Percentiles rank a stretch among this genome's conserved stretches.
These are phyloP conservation scores for Drosophila helvetica DNA, from an alignment of 2,888 invertebrate species.

Conservation along the genomic window DNA sequence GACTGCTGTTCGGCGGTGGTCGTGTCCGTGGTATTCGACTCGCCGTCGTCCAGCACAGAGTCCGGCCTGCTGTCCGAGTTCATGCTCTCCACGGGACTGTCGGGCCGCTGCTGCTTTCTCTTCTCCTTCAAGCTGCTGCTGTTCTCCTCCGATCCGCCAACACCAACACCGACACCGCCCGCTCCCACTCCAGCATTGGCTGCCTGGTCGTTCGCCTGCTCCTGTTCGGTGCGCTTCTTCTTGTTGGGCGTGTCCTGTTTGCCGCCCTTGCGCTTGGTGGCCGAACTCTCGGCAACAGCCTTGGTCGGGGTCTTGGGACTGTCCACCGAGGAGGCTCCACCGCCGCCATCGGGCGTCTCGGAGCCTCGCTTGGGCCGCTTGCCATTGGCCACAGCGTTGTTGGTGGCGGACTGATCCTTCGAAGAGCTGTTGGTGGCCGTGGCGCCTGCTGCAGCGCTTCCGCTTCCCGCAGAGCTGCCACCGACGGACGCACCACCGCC, in stretches of 20 bases:
- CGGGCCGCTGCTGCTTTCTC: conserved; percentile 84
- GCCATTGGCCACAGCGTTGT: conserved; percentile 82
- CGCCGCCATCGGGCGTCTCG: conserved; percentile 85
- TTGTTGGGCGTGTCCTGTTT: conserved; percentile 86
- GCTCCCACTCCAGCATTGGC: conserved; percentile 1
- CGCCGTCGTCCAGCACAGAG: conserved; percentile 89
- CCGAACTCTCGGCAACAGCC: conserved; percentile 71
- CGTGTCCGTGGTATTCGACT: conserved; percentile 84
- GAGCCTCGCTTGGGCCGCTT: conserved; percentile 87
- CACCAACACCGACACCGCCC: too few relatives aligned
- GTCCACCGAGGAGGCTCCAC: conserved; percentile 81
- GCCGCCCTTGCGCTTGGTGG: conserved; percentile 82
- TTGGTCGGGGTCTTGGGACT: conserved; percentile 84
- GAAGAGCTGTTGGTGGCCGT: conserved; percentile 63
- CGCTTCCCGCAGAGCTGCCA: not conserved
- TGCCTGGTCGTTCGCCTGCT: conserved; percentile 59
- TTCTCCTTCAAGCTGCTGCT: conserved; percentile 85
- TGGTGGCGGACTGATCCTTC: conserved; percentile 67
- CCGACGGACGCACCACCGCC: not conserved
- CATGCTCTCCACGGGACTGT: conserved; percentile 92
- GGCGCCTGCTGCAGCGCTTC: conserved; percentile 37
- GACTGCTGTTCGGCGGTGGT: conserved; percentile 81
- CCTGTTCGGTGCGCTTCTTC: conserved; percentile 85
- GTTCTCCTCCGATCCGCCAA: not conserved
- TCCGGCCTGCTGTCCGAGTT: conserved; percentile 91